phyloP scores from a whole-genome alignment of 2,888 invertebrate species.

The Crepidodera aurea region DNA sequence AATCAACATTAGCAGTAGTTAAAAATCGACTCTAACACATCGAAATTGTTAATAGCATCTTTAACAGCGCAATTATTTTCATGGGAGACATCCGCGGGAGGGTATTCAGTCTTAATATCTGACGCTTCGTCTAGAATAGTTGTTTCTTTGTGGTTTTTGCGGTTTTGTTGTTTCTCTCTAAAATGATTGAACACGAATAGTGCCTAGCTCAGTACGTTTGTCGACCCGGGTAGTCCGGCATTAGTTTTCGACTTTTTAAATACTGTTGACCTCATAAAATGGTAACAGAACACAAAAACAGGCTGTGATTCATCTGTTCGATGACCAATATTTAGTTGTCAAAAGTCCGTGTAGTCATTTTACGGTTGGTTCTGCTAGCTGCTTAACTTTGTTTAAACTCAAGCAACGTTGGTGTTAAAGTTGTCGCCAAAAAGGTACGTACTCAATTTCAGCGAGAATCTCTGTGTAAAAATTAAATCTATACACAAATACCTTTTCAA shows the following conservation, averaged over 20 bases:
- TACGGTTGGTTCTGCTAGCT: conserved; percentile 50
- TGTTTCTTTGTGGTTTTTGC: conserved; percentile 18
- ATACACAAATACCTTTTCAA: conserved; percentile 11
- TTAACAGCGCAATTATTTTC: too few relatives aligned
- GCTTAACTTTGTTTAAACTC: conserved; percentile 43
- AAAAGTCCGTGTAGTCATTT: conserved; percentile 57
- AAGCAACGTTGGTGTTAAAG: conserved; percentile 19
- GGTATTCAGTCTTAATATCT: neutral
- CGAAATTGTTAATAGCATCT: too few relatives aligned
- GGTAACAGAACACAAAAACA: conserved; percentile 62
- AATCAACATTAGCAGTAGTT: too few relatives aligned
- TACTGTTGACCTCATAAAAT: conserved; percentile 45
- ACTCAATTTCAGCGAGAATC: neutral
- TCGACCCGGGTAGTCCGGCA: conserved; percentile 43
- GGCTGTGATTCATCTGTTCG: conserved; percentile 65
- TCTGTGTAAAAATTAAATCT: neutral
- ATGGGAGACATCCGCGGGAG: too few relatives aligned
- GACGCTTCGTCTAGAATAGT: neutral
- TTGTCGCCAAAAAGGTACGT: conserved; percentile 22
- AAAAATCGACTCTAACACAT: too few relatives aligned
- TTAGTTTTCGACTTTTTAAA: conserved; percentile 49
- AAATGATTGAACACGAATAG: conserved; percentile 42
- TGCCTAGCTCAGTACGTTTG: conserved; percentile 60
- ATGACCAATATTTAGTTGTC: conserved; percentile 63
- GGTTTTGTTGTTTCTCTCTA: conserved; percentile 25